Percentiles rank a stretch among this genome's conserved stretches.
Evolutionary conservation across 2,888 invertebrate genomes (phyloP).

Genomic region (Parascotia fuliginaria): DNA sequence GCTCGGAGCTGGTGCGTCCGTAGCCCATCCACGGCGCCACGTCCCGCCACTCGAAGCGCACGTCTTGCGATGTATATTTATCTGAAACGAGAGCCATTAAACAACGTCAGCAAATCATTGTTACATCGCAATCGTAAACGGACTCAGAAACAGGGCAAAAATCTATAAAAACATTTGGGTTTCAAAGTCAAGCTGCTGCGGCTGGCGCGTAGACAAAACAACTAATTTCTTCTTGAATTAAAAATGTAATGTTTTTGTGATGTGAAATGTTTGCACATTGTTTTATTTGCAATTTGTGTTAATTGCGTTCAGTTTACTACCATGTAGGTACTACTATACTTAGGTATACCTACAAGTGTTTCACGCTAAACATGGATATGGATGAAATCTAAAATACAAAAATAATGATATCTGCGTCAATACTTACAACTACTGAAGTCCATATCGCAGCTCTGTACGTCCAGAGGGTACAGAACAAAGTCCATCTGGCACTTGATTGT

Average conservation of each 20-base stretch:
- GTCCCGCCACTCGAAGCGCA: conserved; percentile 87
- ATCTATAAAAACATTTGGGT: conserved; percentile 25
- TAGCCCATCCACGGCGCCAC: conserved; percentile 81
- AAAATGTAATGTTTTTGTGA: conserved; percentile 33
- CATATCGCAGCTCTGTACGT: conserved; percentile 87
- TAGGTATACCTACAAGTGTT: no score
- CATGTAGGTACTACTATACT: no score
- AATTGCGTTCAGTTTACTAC: conserved; percentile 13
- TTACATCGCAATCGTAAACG: conserved; percentile 19
- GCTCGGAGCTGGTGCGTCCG: conserved; percentile 76
- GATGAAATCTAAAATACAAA: no score
- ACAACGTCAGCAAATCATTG: conserved; percentile 12
- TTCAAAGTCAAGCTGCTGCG: conserved; percentile 37
- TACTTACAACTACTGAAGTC: conserved; percentile 88
- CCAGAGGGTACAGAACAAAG: conserved; percentile 87
- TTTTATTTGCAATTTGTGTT: conserved; percentile 14
- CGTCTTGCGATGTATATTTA: conserved; percentile 86
- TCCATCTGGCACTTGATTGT: conserved; percentile 89
- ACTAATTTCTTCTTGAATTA: conserved; percentile 24
- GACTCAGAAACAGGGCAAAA: conserved; percentile 11
- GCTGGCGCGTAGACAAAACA: conserved; percentile 50
- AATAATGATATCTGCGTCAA: neutral
- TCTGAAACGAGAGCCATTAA: conserved; percentile 46
- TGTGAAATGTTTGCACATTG: conserved; percentile 20
- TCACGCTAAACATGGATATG: neutral